Base-by-base conservation (phyloP, 2,797 vertebrate species). In the Paedocypris micromegethes region DNA sequence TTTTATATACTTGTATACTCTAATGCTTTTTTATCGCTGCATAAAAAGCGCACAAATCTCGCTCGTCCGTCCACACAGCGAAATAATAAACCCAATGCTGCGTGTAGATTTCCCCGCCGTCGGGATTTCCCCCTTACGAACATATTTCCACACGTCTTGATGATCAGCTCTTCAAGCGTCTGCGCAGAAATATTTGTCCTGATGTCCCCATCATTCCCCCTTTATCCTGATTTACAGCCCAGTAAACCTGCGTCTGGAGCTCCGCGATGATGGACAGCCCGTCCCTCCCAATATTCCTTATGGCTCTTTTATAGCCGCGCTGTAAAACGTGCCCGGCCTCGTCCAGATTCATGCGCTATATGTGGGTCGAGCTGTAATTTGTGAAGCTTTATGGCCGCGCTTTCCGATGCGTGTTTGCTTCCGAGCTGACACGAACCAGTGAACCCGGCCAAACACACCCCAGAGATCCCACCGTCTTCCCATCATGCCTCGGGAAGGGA, bases 361-460 rank as follows among this genome's bases (percentile, higher is more conserved):
- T 72, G 54, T 45, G 65, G 42, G 67, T 65, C 68, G 69, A 78
- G 46, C 66, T 71, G 73, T 73, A 68, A 75, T 75, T 44, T 71
- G 42, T 64, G 73, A 79, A 67, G 66, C 64, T 82, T 47, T 65
- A 63, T 74, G 68, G 65, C 77, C 47, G 23, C 23, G 23, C 23
- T 23, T 23, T 23, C 23, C 23, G 23, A 23, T 23, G 23, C 23
- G 23, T 23, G 23, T 23, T 23, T 23, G 23, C 23, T 23, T 80
- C 77, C 65, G 77, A 73, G 59, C 62, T 61, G 68, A 68, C 37
- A 37, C 58, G 61, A 57, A 48, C 63, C 62, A 71, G 63, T 58
- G 72, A 70, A 78, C 66, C 47, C 45, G 64, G 58, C 51, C 57
- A 61, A 58, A 75, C 66, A n/a, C 48, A 67, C 71, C 64, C 50